Base-by-base conservation (phyloP, 1,140 invertebrate species). In the Panonychus citri region DNA sequence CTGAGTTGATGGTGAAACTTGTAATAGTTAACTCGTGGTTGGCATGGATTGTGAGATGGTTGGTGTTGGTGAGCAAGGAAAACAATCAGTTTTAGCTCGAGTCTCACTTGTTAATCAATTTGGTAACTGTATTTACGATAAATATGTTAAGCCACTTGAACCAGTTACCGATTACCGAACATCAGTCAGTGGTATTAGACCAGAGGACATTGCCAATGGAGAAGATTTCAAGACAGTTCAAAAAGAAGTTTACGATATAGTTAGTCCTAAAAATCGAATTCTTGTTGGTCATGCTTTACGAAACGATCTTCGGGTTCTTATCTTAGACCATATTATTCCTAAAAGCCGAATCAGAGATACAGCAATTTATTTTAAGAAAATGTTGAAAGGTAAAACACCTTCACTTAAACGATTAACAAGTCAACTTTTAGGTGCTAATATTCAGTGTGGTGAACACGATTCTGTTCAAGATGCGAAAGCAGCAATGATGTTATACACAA, bases 11-110 rank as follows among this genome's bases (percentile, higher is more conserved):
- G 17, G n/a, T n/a, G 43, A n/a, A n/a, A n/a, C n/a, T n/a, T n/a
- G n/a, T n/a, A n/a, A n/a, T n/a, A n/a, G 65, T 8, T 15, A 64
- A 24, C 81, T 80, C 64, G 76, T 75, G 30, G 64, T 95, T 43
- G 86, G 82, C 0, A 82, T 96, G 66, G 91, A 96, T 69, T 96
- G 91, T 69, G 91, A 96, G 69, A 95, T 95, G 85, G 90, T 96
- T 1, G 90, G 90, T 0, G 78, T 86, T 27, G 86, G 86, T 0
- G 60, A 60, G 4, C 64, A 69, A 42, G 85, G 84, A 0, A 71
- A 70, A 13, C 82, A 87, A 26, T 81, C 79, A 65, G 83, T 88
- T 73, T 62, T 94, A 51, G 90, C 87, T 0, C 70, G 90, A 59
- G 82, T 95, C 0, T 94, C 89, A 0, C 73, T 96, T 53, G 91